These are phyloP conservation scores for Nannoperca obscura DNA, from an alignment of 2,797 vertebrate genomes.

Conservation along the genomic window DNA sequence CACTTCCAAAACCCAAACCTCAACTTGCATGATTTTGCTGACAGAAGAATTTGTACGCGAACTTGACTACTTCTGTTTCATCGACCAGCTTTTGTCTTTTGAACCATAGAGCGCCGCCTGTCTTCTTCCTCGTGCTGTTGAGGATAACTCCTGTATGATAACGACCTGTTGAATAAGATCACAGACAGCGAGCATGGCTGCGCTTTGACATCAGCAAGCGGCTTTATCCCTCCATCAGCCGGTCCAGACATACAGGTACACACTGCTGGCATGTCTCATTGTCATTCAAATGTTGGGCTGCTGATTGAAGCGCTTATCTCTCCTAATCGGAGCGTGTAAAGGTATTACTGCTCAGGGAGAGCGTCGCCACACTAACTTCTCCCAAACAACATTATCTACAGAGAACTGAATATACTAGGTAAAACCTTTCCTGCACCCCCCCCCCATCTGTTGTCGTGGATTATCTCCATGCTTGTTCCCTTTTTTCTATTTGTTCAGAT, in stretches of 20 bases:
- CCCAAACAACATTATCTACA: slow-evolving; percentile 74
- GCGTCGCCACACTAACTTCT: slow-evolving; percentile 56
- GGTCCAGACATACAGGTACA: slow-evolving; percentile 43
- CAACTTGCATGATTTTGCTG: neutral
- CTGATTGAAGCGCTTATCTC: slow-evolving; percentile 72
- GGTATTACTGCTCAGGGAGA: slow-evolving; percentile 67
- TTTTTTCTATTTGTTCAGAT: slow-evolving; percentile 26
- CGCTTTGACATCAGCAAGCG: slow-evolving; percentile 41
- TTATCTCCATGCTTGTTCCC: slow-evolving; percentile 55
- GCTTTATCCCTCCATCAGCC: slow-evolving; percentile 57
- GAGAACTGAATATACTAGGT: slow-evolving; percentile 57
- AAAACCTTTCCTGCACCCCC: slow-evolving; percentile 45
- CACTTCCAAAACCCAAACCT: neutral
- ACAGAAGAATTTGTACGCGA: neutral
- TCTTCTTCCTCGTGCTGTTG: slow-evolving; percentile 20
- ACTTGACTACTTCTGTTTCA: neutral
- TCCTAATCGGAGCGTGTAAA: slow-evolving; percentile 68
- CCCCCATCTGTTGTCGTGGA: slow-evolving; percentile 65
- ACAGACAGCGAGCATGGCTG: slow-evolving; percentile 23
- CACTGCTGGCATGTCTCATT: slow-evolving; percentile 41
- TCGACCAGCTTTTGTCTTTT: neutral
- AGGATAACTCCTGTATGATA: slow-evolving; percentile 29
- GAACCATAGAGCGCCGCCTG: slow-evolving; percentile 4
- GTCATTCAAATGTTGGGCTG: slow-evolving; percentile 63
- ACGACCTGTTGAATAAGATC: slow-evolving; percentile 60